A percentile compares a stretch with the other conserved stretches of the same genome.
Evolutionary conservation across 2,113 vertebrate genomes (phyloP).

Genomic region (Xiphophorus hellerii): DNA sequence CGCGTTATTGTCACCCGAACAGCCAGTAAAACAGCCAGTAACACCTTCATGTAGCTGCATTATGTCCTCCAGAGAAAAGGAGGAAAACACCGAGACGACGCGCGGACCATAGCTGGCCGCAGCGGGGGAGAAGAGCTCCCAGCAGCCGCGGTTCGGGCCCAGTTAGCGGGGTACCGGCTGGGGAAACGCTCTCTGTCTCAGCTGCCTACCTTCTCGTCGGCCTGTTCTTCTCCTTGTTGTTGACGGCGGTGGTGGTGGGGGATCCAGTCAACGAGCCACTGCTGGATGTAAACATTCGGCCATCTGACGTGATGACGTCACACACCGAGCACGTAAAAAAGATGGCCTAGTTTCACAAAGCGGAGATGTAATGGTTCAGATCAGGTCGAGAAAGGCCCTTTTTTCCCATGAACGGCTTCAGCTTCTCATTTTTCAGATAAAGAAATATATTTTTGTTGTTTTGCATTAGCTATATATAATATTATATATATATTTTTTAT

Average conservation of each 20-base stretch:
- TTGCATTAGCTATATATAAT: too few species aligned
- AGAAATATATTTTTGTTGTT: too few species aligned
- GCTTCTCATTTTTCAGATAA: too few species aligned
- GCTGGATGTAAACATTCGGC: constrained; percentile 82
- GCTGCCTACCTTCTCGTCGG: constrained; percentile 4
- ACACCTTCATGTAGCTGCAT: background rate
- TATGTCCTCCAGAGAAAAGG: background rate
- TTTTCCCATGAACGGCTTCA: too few species aligned
- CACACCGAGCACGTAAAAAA: constrained; percentile 41
- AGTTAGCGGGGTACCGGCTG: constrained; percentile 28
- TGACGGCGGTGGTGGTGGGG: background rate
- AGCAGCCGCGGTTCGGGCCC: too few species aligned
- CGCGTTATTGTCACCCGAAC: background rate
- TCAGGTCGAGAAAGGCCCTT: background rate
- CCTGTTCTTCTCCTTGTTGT: constrained; percentile 26
- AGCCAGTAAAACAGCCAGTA: background rate
- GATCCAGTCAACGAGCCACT: constrained; percentile 44
- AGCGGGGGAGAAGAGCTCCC: too few species aligned
- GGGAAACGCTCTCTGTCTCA: background rate
- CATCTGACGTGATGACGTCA: constrained; percentile 83
- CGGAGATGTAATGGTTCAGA: background rate
- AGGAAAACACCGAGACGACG: background rate
- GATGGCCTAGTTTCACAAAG: background rate
- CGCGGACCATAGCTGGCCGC: background rate
- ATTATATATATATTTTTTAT: too few species aligned